Base-by-base conservation (phyloP, 2,113 vertebrate genomes). In the Microcebus griseorufus region DNA sequence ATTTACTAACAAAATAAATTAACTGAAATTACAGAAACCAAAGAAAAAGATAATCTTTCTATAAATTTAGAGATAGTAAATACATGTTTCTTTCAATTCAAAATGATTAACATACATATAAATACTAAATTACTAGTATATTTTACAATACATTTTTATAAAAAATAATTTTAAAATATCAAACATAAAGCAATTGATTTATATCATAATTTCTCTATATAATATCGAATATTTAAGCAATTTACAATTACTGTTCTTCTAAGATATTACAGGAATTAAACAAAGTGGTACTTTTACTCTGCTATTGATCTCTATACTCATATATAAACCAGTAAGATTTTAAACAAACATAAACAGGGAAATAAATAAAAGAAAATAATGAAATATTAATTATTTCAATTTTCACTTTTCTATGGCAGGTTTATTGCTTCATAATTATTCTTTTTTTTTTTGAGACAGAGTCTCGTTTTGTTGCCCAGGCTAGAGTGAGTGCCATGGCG, bases 361-460 rank as follows among this genome's bases (percentile, higher is more conserved):
- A 94, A 42, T 25, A 84, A 79, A 55, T 39, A 75, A 88, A 92
- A 3, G 12, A 20, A 90, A 91, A 93, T 84, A 88, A 86, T 76
- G 27, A 93, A 92, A 88, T 91, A 93, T 58, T 88, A 95, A 95
- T 90, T 86, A 76, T 18, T 87, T 90, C 48, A 81, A 69, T 37
- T 92, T 95, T 75, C 58, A 79, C 20, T 76, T 88, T 80, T 90
- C 45, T 80, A 13, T 88, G 37, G 18, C 9, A 67, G 29, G 4
- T 93, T 60, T 88, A 88, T 69, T 90, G 39, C 16, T 84, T 96
- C 67, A 67, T 23, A 42, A 42, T 42, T 42, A 6, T 42, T 42
- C 42, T 42, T 42, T 42, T 42, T 42, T 42, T 42, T 42, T 42
- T 42, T 42, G 42, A 42, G 42, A 6, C 5, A 42, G 42, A 42